Base-by-base conservation (phyloP, 2,797 vertebrate genomes). In the Enteromius afrohamiltoni region DNA sequence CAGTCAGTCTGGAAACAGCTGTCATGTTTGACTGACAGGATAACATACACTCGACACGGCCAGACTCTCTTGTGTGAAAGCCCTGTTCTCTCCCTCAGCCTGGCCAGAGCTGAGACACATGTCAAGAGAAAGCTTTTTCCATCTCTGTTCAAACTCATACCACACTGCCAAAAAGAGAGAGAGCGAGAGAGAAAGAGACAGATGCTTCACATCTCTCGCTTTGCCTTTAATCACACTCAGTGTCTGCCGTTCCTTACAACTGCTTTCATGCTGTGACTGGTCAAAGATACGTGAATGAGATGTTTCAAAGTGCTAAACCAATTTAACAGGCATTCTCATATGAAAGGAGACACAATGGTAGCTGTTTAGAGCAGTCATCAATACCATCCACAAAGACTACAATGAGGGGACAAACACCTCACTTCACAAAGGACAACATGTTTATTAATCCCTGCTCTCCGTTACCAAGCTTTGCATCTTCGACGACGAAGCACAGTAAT, bases 11-110 rank as follows among this genome's bases (percentile, higher is more conserved):
- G 85, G 85, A 88, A 94, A 94, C 93, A 94, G 92, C 92, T 94
- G 94, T 93, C 94, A 93, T 94, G 93, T 94, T 94, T 94, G 94
- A 95, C 93, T 93, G 94, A 94, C 90, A 89, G 49, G 84, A 90
- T 93, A 92, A 94, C 92, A 88, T 84, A 85, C 87, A 90, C 91
- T 89, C 82, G 58, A 86, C 85, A 85, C 85, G 86, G 68, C 70
- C 85, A 86, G 82, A 83, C 82, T 83, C 85, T 79, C 84, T 77
- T 80, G 84, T 83, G 83, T 81, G 87, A 89, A 87, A 86, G 68
- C 82, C 76, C 78, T 62, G 64, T 79, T 86, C 69, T 83, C 73
- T 82, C 74, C 76, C 86, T 84, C 70, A 76, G 65, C 67, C 71
- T 77, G 74, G 79, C 73, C 84, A 37, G 85, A 76, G 75, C 85